Conservation (phyloP, 1,140 invertebrate species). For the Calephelis nemesis region DNA sequence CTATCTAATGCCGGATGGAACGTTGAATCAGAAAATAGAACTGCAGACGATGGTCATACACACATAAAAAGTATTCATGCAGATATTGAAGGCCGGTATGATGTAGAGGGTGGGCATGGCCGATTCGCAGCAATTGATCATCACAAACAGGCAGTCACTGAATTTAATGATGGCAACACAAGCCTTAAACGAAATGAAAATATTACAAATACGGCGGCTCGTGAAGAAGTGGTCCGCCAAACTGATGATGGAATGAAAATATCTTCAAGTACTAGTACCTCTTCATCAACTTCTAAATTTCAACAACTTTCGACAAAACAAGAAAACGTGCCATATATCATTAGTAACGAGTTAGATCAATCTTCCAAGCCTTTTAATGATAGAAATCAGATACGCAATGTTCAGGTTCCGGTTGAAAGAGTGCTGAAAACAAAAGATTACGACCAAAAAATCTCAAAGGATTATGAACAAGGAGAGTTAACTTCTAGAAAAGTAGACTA, state of each 20-base stretch:
- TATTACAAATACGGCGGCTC: slow-evolving; percentile 79
- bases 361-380: slow-evolving; percentile 36
- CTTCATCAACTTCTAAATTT: slow-evolving; percentile 68
- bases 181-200: slow-evolving; percentile 80
- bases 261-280: slow-evolving; percentile 71
- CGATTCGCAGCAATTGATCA: slow-evolving; percentile 81
- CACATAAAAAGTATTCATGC: slow-evolving; percentile 63
- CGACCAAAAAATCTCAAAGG: slow-evolving; percentile 46
- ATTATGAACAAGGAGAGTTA: slow-evolving; percentile 62
- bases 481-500: slow-evolving; percentile 81
- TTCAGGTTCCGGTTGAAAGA: slow-evolving; percentile 32
- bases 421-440: slow-evolving; percentile 43
- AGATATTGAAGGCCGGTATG: slow-evolving; percentile 77
- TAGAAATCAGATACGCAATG: slow-evolving; percentile 47
- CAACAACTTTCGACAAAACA: slow-evolving; percentile 60
- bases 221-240: slow-evolving; percentile 81
- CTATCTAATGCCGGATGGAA: slow-evolving; percentile 74
- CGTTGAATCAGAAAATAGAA: slow-evolving; percentile 69
- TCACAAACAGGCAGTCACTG: slow-evolving; percentile 78
- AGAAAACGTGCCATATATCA: slow-evolving; percentile 56
- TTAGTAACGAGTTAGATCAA: slow-evolving; percentile 46
- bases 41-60: slow-evolving; percentile 71
- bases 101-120: slow-evolving; percentile 81
- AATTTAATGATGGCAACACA: slow-evolving; percentile 82
- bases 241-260: slow-evolving; percentile 73